These are phyloP conservation scores for Bolinopsis microptera DNA, from an alignment of 37 sponge, comb jelly and placozoan genomes.

Conservation along the genomic window DNA sequence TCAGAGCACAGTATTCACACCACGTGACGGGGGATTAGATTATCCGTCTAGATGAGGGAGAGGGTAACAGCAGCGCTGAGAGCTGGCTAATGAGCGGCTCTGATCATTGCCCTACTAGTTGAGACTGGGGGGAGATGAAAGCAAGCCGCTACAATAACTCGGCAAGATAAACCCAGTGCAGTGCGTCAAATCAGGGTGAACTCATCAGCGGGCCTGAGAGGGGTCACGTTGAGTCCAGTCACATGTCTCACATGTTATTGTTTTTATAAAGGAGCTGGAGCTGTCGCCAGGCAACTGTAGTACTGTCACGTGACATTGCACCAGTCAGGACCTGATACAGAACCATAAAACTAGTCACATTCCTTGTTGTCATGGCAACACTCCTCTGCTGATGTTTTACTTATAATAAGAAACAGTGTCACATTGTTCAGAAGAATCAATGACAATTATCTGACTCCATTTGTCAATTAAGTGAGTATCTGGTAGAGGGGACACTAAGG, in stretches of 20 bases:
- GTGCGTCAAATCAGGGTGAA: neutral
- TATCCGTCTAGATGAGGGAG: neutral
- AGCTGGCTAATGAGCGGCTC: neutral
- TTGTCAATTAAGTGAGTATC: too few species aligned
- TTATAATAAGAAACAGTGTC: neutral
- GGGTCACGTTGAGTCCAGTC: neutral
- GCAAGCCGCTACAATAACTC: neutral
- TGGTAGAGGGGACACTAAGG: too few species aligned
- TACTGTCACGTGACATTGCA: neutral
- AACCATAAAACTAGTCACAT: neutral
- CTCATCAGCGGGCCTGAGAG: neutral
- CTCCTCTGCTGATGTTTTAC: neutral
- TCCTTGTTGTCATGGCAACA: too few species aligned
- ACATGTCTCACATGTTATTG: neutral
- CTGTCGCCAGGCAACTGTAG: too few species aligned
- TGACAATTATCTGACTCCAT: too few species aligned
- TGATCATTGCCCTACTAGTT: neutral
- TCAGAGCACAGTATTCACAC: too few species aligned
- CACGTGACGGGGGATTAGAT: neutral
- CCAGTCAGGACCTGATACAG: neutral
- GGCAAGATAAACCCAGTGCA: neutral
- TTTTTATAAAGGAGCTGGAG: neutral
- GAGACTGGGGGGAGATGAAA: neutral
- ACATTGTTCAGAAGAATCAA: too few species aligned
- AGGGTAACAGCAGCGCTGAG: neutral